These are phyloP conservation scores for Smithornis capensis DNA, from an alignment of 2,113 vertebrate genomes.

Conservation along the genomic window DNA sequence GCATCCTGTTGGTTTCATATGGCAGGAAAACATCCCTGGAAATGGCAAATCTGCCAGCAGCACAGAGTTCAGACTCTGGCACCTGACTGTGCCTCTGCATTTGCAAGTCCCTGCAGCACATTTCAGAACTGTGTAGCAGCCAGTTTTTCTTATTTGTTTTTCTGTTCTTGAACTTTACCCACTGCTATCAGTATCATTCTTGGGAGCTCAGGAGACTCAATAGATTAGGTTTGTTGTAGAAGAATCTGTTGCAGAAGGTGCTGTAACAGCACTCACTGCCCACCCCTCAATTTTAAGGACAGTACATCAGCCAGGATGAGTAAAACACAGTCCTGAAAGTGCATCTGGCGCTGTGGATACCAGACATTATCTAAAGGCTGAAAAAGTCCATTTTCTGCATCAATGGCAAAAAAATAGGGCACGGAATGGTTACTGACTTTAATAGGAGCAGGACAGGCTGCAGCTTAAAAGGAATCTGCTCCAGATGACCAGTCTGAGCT, in stretches of 20 bases:
- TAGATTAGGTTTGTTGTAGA: not conserved
- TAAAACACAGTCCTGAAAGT: not conserved
- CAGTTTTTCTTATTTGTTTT: not conserved
- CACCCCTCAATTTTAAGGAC: not conserved
- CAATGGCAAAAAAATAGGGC: slow-evolving; percentile 18
- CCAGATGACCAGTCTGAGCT: not conserved
- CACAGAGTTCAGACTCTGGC: not conserved
- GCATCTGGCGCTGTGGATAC: not conserved
- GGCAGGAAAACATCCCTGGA: not conserved
- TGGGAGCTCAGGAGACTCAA: not conserved
- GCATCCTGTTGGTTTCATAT: not conserved
- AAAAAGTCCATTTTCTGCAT: slow-evolving; percentile 45
- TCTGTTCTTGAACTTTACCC: not conserved
- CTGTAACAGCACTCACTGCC: not conserved
- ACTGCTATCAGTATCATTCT: not conserved
- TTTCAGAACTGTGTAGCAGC: not conserved
- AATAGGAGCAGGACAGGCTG: not conserved
- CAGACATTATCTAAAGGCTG: not conserved
- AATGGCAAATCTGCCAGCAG: not conserved
- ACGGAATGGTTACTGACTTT: not conserved
- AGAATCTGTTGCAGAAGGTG: not conserved
- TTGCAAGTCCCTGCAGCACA: not conserved
- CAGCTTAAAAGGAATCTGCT: slow-evolving; percentile 25
- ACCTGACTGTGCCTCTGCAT: not conserved
- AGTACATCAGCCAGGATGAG: not conserved